Base-by-base conservation (phyloP, 2,113 vertebrate species). In the Ifrita kowaldi region DNA sequence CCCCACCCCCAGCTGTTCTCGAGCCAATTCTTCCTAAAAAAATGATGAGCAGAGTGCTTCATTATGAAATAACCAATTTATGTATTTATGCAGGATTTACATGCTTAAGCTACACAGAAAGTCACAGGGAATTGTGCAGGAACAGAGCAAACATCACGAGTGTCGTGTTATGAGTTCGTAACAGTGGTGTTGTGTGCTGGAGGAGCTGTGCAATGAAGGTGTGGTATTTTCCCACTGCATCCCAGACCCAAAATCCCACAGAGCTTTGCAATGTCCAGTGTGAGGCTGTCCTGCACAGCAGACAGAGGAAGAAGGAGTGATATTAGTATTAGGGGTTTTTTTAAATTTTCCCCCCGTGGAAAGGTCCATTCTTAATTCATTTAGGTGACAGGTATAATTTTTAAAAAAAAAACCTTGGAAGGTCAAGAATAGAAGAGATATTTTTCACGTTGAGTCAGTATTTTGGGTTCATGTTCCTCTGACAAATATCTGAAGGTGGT, bases 341-440 rank as follows among this genome's bases (percentile, higher is more conserved):
- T 3, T 17, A 17, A 69, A 28, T 13, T 50, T 75, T 27, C 10
- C 24, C n/a, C 9, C 12, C 10, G 26, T 89, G 37, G 86, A 93
- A 92, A 89, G 8, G 26, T 49, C 28, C 24, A 35, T 95, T 95
- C 18, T 87, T 89, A 68, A 81, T 95, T 65, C 12, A 49, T 41
- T 77, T 24, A 6, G 24, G 46, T 22, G 11, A n/a, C 21, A 64
- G 37, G 12, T 16, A 60, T 26, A 50, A 75, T 81, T 77, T 49
- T 0, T 2, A 7, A 37, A 44, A 73, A 44, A 73, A 39, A 87
- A 27, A 2, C 4, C 37, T 55, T 46, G 32, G 7, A 37, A 62
- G 8, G 56, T 59, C 62, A 91, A 71, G 37, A 87, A 69, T n/a
- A 62, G 77, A 73, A 71, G 30, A 75, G 33, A 32, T 3, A 6